Conservation (phyloP, 2,113 vertebrate species). For the Rallus limicola region DNA sequence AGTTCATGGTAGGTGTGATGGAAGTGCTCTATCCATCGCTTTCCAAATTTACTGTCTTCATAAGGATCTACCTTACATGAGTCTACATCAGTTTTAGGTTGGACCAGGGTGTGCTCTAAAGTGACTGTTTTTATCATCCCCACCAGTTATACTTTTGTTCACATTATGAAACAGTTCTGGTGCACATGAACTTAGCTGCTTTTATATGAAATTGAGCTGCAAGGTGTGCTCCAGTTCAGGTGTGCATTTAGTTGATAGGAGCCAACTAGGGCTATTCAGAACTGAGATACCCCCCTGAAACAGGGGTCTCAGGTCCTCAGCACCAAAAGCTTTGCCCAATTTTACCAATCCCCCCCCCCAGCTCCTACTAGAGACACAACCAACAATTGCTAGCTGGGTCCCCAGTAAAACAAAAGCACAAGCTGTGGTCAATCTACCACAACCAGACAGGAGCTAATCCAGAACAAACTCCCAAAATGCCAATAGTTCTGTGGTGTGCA, state of each 20-base stretch:
- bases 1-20: not conserved
- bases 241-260: not conserved
- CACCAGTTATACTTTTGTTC: not conserved
- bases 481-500: not conserved
- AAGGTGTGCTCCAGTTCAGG: not conserved
- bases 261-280: not conserved
- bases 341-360: not conserved
- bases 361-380: not conserved
- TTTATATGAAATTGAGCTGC: not conserved
- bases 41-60: not conserved
- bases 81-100: not conserved
- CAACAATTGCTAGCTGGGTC: not conserved
- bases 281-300: not conserved
- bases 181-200: not conserved
- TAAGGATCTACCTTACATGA: not conserved
- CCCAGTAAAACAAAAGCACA: not conserved
- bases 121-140: not conserved
- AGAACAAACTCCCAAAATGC: not conserved
- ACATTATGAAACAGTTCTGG: not conserved
- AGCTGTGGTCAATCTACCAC: not conserved
- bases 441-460: not conserved
- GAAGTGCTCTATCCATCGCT: not conserved
- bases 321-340: not conserved
- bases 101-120: not conserved
- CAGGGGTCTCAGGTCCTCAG: not conserved